Conservation (phyloP, 2,797 vertebrate genomes). For the Periparus ater region DNA sequence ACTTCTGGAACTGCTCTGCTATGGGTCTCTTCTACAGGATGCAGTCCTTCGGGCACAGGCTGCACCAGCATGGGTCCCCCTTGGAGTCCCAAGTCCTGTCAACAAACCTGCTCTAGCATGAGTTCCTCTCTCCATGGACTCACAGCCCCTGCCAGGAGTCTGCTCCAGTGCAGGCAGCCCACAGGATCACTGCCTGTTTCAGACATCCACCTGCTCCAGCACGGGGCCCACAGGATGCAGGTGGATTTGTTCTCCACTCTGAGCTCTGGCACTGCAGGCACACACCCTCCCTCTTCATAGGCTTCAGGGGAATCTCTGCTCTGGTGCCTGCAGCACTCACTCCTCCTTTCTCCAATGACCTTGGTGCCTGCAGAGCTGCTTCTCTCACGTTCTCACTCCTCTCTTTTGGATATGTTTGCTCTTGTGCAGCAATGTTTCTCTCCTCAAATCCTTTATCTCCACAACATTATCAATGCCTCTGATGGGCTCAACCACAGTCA, state of each 20-base stretch:
- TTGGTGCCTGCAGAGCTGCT: not conserved
- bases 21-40: not conserved
- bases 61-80: rapidly evolving
- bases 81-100: not conserved
- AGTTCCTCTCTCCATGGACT: no score
- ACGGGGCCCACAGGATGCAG: not conserved
- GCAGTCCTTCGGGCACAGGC: not conserved
- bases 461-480: rapidly evolving
- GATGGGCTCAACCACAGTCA: rapidly evolving
- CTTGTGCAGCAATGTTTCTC: rapidly evolving
- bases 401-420: not conserved
- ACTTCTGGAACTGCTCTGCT: not conserved
- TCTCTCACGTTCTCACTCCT: not conserved
- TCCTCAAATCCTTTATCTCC: not conserved
- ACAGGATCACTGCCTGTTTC: not conserved
- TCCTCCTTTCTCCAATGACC: not conserved
- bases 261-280: not conserved
- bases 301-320: not conserved
- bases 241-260: rapidly evolving
- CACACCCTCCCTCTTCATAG: no score
- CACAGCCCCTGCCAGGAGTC: not conserved
- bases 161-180: not conserved
- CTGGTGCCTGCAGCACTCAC: rapidly evolving
- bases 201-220: not conserved
- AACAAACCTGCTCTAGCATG: not conserved